Base-by-base conservation (phyloP, 2,113 vertebrate genomes). In the Tor tambroides region DNA sequence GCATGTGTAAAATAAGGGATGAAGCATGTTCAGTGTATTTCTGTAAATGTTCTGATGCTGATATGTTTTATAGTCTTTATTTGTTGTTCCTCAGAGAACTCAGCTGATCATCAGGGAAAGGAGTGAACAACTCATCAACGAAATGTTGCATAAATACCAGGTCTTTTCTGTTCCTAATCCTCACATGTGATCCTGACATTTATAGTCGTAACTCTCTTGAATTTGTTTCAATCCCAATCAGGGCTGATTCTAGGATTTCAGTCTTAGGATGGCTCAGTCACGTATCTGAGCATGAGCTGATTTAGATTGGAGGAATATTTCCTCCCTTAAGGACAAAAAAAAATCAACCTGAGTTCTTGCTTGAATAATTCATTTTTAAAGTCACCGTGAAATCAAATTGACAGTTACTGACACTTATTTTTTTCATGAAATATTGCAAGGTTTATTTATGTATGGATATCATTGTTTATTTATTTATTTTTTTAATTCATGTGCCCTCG, bases 91-190 rank as follows among this genome's bases (percentile, higher is more conserved):
- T 81, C 87, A 96, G 93, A 93, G 93, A 90, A 91, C 46, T n/a
- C 92, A 94, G 87, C 91, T 85, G 84, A 92, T 74, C 80, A 90
- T 89, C 90, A 93, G 85, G 1, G 92, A 93, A 88, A 91, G 91
- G 51, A 88, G 86, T 69, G 88, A 94, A 85, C 93, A 94, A 71
- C 87, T 94, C 2, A 88, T 95, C 26, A 93, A 88, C 90, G 94
- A 95, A 92, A 94, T 94, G n/a, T 89, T 95, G 85, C 90, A 79
- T 12, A 79, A 79, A 56, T 56, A 54, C 28, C 76, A 79, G 76
- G 49, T 79, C 5, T 21, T 56, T 79, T 79, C 17, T 21, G 1
- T 56, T 79, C 15, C 17, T 41, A 23, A 30, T 26, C 51, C 35
- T 21, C 23, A 15, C 19, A 35, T 5, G 2, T 79, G 49, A 79